Evolutionary conservation across 1,140 invertebrate genomes (phyloP), one percentile per base, ranked within the genome.

Genomic region (Trichomalopsis sarcophagae): DNA sequence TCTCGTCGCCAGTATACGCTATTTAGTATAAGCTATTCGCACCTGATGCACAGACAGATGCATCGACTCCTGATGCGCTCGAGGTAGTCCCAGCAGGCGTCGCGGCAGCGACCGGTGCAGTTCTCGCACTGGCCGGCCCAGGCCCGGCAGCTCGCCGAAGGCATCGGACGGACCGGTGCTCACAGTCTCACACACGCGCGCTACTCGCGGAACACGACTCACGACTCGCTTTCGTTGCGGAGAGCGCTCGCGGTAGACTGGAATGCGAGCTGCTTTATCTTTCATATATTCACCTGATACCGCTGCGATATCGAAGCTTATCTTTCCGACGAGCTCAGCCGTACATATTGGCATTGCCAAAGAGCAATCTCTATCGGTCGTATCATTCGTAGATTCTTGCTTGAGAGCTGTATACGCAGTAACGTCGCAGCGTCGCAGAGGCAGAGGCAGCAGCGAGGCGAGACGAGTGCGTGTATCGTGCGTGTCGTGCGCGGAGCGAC

Each of bases 251-350:
- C 55, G 21, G 55, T 62, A 62, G 3, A 62, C 55, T 62, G 55
- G 55, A 62, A 62, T 62, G 55, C n/a, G 55, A 62, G 21, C 21
- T 62, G 21, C 21, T 62, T 62, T 62, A 62, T 62, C 50, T 62
- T 1, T 62, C 14, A 66, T 84, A 23, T 27, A 69, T 84, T 73
- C 89, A 89, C 87, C 88, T 91, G 89, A 90, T 62, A 62, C 17
- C 44, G 13, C 47, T 0, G 55, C 55, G 55, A 62, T 92, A 91
- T 91, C 89, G 89, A 89, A 86, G 86, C 90, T 92, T 92, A 92
- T 92, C 91, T 84, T 23, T 23, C 33, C 44, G 73, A 9, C 55
- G 44, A 36, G 33, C 33, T 36, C 33, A 36, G 36, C 7, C 11
- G 1, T 30, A 10, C 2, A 13, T 36, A 13, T 36, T 36, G 33